Evolutionary conservation across 2,888 invertebrate species (phyloP).

Genomic region (Nephrotoma guestfalica): DNA sequence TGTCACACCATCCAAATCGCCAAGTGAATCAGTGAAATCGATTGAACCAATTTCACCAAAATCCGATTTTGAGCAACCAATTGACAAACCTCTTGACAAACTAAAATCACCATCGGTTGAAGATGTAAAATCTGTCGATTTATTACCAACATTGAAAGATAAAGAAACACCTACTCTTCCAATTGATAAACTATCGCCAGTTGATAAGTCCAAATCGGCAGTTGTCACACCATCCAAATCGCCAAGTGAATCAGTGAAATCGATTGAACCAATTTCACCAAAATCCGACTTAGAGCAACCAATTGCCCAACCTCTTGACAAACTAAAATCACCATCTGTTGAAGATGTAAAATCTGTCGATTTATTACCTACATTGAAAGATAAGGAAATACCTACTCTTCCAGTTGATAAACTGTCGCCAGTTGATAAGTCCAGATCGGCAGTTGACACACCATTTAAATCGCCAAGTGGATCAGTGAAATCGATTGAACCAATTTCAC

Average conservation of each 20-base stretch:
- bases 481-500: too few species aligned
- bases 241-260: neutral
- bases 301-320: neutral
- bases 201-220: neutral
- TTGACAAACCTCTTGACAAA: neutral
- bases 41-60: neutral
- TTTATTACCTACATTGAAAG: too few species aligned
- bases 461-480: too few species aligned
- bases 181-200: neutral
- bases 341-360: neutral
- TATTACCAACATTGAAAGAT: neutral
- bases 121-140: neutral
- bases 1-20: too few species aligned
- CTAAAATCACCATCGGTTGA: too few species aligned
- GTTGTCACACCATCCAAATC: neutral
- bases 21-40: neutral
- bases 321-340: neutral
- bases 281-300: neutral
- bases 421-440: too few species aligned
- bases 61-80: neutral
- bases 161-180: neutral
- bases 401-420: too few species aligned
- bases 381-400: too few species aligned
- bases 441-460: too few species aligned
- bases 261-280: neutral